Percentiles rank a stretch among this genome's conserved stretches.
Conservation (phyloP, 2,888 invertebrate species). For the Sinohyriopsis cumingii region DNA sequence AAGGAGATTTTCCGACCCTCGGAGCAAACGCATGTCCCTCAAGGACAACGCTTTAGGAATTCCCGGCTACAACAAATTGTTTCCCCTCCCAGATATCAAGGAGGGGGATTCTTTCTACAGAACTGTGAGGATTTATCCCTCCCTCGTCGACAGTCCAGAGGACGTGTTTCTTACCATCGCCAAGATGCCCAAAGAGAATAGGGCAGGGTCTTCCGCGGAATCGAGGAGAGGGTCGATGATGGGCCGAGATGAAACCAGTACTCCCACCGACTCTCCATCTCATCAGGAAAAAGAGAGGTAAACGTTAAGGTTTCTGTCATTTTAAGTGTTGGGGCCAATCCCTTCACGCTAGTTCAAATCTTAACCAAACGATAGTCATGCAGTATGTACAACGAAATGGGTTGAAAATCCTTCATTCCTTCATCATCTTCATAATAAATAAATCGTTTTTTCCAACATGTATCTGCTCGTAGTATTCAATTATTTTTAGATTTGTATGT, state of each 20-base stretch:
- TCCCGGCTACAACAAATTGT: slow-evolving; percentile 17
- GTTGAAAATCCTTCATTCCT: no score
- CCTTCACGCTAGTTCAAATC: no score
- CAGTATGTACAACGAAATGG: no score
- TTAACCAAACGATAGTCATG: no score
- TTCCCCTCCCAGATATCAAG: slow-evolving; percentile 37
- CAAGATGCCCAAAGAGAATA: slow-evolving; percentile 13
- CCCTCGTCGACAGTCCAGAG: slow-evolving; percentile 42
- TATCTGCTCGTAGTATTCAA: no score
- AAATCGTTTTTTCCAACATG: no score
- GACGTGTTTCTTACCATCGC: slow-evolving; percentile 40
- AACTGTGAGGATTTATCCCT: slow-evolving; percentile 50
- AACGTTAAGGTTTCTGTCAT: slow-evolving; percentile 1
- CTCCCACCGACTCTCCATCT: slow-evolving; percentile 23
- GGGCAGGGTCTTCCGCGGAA: slow-evolving; percentile 26
- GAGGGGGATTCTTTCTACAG: slow-evolving; percentile 57
- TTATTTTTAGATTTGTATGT: no score
- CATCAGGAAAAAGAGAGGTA: slow-evolving; percentile 37
- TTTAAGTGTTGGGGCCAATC: neutral
- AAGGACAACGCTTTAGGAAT: slow-evolving; percentile 34
- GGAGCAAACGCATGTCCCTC: slow-evolving; percentile 37
- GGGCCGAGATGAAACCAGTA: slow-evolving; percentile 32
- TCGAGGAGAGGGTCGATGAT: slow-evolving; percentile 42
- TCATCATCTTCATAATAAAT: no score
- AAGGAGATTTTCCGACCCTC: slow-evolving; percentile 14